Conservation (phyloP, 2,113 vertebrate genomes). For the Pelecanus crispus region DNA sequence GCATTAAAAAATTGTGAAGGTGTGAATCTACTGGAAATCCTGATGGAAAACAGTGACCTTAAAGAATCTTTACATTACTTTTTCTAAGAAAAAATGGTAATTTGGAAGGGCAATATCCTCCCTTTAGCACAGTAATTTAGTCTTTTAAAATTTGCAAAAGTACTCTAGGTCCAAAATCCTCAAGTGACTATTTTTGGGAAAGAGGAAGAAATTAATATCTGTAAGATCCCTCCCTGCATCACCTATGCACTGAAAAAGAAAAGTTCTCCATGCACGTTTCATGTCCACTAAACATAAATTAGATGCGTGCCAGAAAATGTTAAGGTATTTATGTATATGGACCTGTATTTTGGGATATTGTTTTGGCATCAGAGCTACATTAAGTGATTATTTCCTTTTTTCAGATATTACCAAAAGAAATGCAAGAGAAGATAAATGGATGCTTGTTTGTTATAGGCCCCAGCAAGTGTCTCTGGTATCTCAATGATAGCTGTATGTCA, state of each 20-base stretch:
- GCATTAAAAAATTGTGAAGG: neutral
- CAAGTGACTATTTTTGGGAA: neutral
- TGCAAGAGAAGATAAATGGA: neutral
- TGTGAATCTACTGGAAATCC: neutral
- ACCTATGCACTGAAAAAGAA: neutral
- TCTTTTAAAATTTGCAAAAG: neutral
- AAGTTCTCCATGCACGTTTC: neutral
- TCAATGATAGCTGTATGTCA: neutral
- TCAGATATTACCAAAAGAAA: neutral
- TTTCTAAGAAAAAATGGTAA: neutral
- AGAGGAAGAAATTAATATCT: neutral
- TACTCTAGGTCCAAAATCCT: neutral
- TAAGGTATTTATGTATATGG: neutral
- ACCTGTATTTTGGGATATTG: neutral
- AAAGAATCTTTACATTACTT: neutral
- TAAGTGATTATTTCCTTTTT: neutral
- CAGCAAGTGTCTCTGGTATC: neutral
- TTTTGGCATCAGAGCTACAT: neutral
- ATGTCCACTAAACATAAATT: neutral
- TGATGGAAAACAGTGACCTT: neutral
- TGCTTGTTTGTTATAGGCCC: neutral
- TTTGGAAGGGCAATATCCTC: neutral
- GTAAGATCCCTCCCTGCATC: neutral
- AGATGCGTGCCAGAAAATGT: neutral
- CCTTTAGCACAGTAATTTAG: neutral